These are phyloP conservation scores for Drosophila elegans DNA, from an alignment of 1,140 invertebrate genomes.

Conservation along the genomic window DNA sequence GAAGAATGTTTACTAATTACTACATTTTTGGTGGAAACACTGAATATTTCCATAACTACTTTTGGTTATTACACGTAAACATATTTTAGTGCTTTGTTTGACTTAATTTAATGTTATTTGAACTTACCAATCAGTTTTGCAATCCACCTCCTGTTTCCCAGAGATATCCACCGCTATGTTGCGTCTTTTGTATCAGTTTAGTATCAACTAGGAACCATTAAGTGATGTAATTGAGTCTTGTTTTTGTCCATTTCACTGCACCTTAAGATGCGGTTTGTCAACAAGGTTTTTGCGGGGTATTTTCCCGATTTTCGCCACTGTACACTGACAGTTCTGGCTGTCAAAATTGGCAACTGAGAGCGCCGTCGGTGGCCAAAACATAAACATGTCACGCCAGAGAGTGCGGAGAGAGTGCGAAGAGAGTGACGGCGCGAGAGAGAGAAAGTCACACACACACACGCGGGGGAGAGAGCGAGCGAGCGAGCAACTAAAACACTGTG, in stretches of 20 bases:
- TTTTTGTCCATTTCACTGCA: conserved; percentile 18
- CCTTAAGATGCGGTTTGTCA: conserved; percentile 23
- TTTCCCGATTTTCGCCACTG: conserved; percentile 58
- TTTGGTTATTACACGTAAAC: too few species aligned
- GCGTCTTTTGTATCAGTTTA: conserved; percentile 55
- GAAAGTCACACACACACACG: conserved; percentile 23
- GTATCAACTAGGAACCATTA: conserved; percentile 78
- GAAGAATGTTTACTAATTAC: too few species aligned
- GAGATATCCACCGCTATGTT: conserved; percentile 9
- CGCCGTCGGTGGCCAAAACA: conserved; percentile 76
- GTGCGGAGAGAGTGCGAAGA: conserved; percentile 24
- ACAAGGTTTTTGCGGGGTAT: conserved; percentile 22
- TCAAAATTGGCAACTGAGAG: conserved; percentile 75
- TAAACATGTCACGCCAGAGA: conserved; percentile 73
- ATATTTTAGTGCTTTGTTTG: too few species aligned
- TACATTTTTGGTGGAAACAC: too few species aligned
- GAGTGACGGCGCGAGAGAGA: conserved; percentile 26
- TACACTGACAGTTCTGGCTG: conserved; percentile 71
- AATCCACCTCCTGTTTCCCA: conserved; percentile 37
- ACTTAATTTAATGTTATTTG: too few species aligned
- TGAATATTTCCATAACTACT: too few species aligned
- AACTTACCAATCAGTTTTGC: conserved; percentile 68
- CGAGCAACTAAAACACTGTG: conserved; percentile 66
- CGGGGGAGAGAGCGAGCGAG: conserved; percentile 28
- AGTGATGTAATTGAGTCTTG: conserved; percentile 39